These are phyloP conservation scores for Bedellia somnulentella DNA, from an alignment of 2,888 invertebrate genomes.

Conservation along the genomic window DNA sequence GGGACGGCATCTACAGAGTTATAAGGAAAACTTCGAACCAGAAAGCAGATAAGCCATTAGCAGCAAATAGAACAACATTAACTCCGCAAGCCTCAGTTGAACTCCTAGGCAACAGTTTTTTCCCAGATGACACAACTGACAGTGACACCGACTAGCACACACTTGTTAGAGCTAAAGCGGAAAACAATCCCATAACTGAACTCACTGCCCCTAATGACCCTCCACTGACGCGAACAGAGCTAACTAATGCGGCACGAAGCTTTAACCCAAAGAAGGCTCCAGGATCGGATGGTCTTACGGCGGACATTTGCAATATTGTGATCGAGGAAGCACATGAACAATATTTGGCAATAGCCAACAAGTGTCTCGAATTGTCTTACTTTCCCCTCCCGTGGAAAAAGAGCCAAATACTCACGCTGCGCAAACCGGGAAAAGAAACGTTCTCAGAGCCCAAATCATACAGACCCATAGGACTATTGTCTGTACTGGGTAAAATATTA, in stretches of 20 bases:
- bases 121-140: constrained; percentile 1
- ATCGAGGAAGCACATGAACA: neutral
- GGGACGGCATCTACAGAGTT: no score
- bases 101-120: constrained; percentile 3
- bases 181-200: neutral
- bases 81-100: neutral
- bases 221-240: constrained; percentile 5
- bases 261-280: no score
- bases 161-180: neutral
- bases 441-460: constrained; percentile 6
- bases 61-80: neutral
- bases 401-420: constrained; percentile 5
- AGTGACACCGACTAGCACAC: neutral
- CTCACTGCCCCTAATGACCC: no score
- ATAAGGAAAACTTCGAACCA: neutral
- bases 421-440: constrained; percentile 7
- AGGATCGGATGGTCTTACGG: no score
- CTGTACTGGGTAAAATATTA: no score
- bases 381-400: constrained; percentile 6
- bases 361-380: constrained; percentile 3
- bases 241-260: no score
- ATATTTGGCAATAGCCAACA: constrained; percentile 2
- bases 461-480: no score
- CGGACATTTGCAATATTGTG: constrained; percentile 5
- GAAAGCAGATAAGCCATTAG: neutral